Base-by-base conservation (phyloP, 2,797 vertebrate species). In the Garrulus glandarius region DNA sequence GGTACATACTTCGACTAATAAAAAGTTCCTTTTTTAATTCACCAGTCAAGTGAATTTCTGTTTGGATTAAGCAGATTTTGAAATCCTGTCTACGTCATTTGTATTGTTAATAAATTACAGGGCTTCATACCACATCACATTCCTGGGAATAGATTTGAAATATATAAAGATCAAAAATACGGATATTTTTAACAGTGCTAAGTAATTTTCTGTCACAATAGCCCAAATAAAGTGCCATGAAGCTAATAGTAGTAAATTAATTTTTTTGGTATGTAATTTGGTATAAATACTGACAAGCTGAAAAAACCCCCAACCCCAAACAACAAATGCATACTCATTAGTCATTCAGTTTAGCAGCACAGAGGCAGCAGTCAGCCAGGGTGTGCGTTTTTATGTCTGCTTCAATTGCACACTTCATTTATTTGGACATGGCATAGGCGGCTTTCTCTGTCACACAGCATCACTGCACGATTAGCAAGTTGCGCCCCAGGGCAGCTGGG, bases 401-500 rank as follows among this genome's bases (percentile, higher is more conserved):
- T 97, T 97, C 94, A 96, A 97, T 98, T 97, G 98, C 97, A 97
- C 97, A 98, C 98, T 98, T 96, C 97, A 97, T 98, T 98, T 98
- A 87, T 97, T 97, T 96, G 97, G 97, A 93, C 95, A 69, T 92
- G 97, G 96, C 97, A 96, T 83, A 87, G 97, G 96, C 96, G 89
- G 97, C 96, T 92, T 96, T 96, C 92, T 96, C 97, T 98, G 97
- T 98, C 98, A 96, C 81, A 43, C 39, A 13, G 96, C 97, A 91
- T 97, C 96, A 59, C 96, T 72, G 93, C 93, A 69, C 95, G 86
- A 96, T 98, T 97, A 96, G 97, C 79, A 68, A 97, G 97, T 98
- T 96, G 98, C 8, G 96, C 98, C 97, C 93, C 91, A 68, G 97
- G 98, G 98, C 98, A 98, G 97, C 97, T 97, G 97, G 97, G 98